Base-by-base conservation (phyloP, 2,888 invertebrate genomes). In the Euplexia lucipara region DNA sequence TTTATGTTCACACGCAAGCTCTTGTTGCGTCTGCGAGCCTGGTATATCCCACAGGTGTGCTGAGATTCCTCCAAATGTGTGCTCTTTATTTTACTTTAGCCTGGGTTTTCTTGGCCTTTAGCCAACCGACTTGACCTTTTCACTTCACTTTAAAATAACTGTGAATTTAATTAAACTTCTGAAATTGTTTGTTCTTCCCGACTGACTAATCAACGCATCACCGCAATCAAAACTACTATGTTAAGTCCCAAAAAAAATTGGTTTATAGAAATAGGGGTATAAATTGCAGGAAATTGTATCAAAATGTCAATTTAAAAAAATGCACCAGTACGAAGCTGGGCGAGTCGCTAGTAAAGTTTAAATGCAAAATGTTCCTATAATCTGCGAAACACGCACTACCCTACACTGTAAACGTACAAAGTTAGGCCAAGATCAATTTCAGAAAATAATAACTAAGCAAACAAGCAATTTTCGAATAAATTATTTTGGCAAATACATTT, bases 41-140 rank as follows among this genome's bases (percentile, higher is more conserved):
- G 44, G 72, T 68, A 63, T 7, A n/a, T 73, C n/a, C n/a, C 44
- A 47, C 64, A 70, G 64, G 76, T 75, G 37, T 58, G 53, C 45
- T 39, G 44, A 34, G 54, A 62, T 75, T 72, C 48, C 47, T 58
- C 45, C 22, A 51, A 44, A 39, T 58, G 73, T 57, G 39, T 57
- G 44, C 39, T 65, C 44, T 57, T 32, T 49, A n/a, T 26, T 26
- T 26, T 26, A 26, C 26, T 57, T 18, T n/a, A 20, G 2, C n/a
- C 4, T 14, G 14, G 8, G 12, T 14, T 47, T 37, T 26, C 34
- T 4, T 44, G 61, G 42, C 9, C 1, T 32, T 48, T 1, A 4
- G 22, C 35, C 53, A 54, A 42, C 18, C 9, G 32, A 10, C 9
- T 22, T n/a, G 12, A 9, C 0, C n/a, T 16, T 37, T 53, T 57